Percentiles rank a stretch among this genome's conserved stretches.
Conservation (phyloP, 37 sponge, comb jelly and placozoan genomes). For the Chondrilla cf. caribensis region DNA sequence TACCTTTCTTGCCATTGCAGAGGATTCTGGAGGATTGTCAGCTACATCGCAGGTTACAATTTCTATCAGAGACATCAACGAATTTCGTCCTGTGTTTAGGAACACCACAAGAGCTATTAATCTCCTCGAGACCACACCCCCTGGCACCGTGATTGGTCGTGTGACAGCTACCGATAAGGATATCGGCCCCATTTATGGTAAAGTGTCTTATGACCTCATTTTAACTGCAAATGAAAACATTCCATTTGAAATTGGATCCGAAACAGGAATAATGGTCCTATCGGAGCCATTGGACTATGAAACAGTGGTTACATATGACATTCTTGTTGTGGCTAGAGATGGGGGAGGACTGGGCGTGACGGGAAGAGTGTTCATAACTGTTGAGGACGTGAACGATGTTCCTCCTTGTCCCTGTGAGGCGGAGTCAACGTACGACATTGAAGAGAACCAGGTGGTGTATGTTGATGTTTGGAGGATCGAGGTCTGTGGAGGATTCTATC, state of each 20-base stretch:
- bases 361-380: slow-evolving; percentile 24
- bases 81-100: slow-evolving; percentile 41
- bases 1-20: neutral
- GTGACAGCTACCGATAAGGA: slow-evolving; percentile 54
- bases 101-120: neutral
- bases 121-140: slow-evolving; percentile 24
- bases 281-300: slow-evolving; percentile 45
- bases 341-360: slow-evolving; percentile 28
- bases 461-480: neutral
- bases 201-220: neutral
- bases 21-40: neutral
- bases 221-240: neutral
- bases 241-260: slow-evolving; percentile 39
- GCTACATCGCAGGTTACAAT: slow-evolving; percentile 25
- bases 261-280: slow-evolving; percentile 48
- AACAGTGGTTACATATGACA: neutral
- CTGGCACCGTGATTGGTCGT: slow-evolving; percentile 21
- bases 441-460: neutral
- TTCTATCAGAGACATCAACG: slow-evolving; percentile 45
- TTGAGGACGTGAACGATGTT: slow-evolving; percentile 46
- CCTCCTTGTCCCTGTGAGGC: slow-evolving; percentile 19
- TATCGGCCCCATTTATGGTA: slow-evolving; percentile 18
- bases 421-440: neutral
- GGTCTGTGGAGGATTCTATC: neutral
- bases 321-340: slow-evolving; percentile 26